Percentiles rank a stretch among this genome's conserved stretches.
Evolutionary conservation across 2,888 invertebrate species (phyloP).

Genomic region (Eumacrocentrus americanus): DNA sequence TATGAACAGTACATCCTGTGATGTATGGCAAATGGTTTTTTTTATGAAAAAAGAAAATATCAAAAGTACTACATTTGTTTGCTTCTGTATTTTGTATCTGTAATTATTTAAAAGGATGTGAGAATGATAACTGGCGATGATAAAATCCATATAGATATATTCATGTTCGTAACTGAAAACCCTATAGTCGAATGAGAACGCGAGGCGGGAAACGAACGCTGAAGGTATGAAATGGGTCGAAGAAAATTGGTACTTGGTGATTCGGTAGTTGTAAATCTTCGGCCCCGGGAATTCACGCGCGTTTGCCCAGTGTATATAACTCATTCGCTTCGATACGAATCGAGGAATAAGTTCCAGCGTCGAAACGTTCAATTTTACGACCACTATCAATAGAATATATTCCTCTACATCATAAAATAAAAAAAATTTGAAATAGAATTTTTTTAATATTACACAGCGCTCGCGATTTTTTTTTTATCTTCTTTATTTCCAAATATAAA

Average conservation of each 20-base stretch:
- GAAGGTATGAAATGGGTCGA: slow-evolving; percentile 16
- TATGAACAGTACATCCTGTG: no score
- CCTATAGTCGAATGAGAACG: background rate
- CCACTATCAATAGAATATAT: slow-evolving; percentile 9
- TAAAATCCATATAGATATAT: slow-evolving; percentile 4
- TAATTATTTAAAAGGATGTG: background rate
- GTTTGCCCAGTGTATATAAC: slow-evolving; percentile 14
- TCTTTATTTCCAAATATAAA: background rate
- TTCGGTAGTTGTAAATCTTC: slow-evolving; percentile 21
- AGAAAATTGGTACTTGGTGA: slow-evolving; percentile 25
- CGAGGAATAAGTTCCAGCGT: slow-evolving; percentile 1
- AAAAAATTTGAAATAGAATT: background rate
- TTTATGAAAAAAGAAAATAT: no score
- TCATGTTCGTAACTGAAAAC: slow-evolving; percentile 15
- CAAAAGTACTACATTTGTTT: no score
- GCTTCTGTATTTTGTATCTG: background rate
- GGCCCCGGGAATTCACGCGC: slow-evolving; percentile 7
- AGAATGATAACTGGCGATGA: background rate
- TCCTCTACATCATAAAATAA: background rate
- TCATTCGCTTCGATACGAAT: slow-evolving; percentile 12
- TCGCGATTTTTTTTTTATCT: background rate
- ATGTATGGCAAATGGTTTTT: no score
- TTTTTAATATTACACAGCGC: no score
- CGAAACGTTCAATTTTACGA: slow-evolving; percentile 15
- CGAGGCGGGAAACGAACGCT: slow-evolving; percentile 11